These are phyloP conservation scores for Thumatha senex DNA, from an alignment of 2,888 invertebrate genomes.

Conservation along the genomic window DNA sequence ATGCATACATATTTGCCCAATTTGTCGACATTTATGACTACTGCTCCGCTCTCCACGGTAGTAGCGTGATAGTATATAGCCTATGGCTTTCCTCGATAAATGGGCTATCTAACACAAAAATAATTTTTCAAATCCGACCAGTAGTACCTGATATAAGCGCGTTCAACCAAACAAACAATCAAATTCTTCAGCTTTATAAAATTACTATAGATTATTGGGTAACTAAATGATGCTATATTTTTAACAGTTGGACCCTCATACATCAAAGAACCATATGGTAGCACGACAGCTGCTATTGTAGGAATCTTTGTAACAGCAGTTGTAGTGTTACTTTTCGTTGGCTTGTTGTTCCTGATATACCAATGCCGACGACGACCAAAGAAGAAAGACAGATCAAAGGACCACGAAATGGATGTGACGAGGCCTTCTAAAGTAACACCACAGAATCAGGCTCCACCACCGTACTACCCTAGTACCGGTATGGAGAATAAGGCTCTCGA, in stretches of 20 bases:
- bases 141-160: too few relatives aligned
- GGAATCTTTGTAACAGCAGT: constrained; percentile 48
- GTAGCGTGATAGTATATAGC: too few relatives aligned
- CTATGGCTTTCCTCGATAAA: too few relatives aligned
- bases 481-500: constrained; percentile 96
- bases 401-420: constrained; percentile 95
- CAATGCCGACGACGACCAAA: constrained; percentile 92
- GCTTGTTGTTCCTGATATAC: constrained; percentile 91
- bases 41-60: too few relatives aligned
- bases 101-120: too few relatives aligned
- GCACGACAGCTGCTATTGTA: constrained; percentile 87
- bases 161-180: too few relatives aligned
- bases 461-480: constrained; percentile 92
- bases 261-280: constrained; percentile 89
- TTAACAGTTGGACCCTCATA: constrained; percentile 90
- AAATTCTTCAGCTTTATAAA: too few relatives aligned
- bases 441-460: constrained; percentile 94
- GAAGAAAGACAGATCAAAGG: constrained; percentile 93
- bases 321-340: constrained; percentile 90
- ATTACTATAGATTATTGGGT: background rate
- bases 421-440: constrained; percentile 93
- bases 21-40: too few relatives aligned
- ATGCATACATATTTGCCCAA: too few relatives aligned
- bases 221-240: constrained; percentile 12
- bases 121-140: too few relatives aligned